A percentile compares a stretch with the other conserved stretches of the same genome.
Conservation (phyloP, 2,888 invertebrate genomes). For the Ctena decussata region DNA sequence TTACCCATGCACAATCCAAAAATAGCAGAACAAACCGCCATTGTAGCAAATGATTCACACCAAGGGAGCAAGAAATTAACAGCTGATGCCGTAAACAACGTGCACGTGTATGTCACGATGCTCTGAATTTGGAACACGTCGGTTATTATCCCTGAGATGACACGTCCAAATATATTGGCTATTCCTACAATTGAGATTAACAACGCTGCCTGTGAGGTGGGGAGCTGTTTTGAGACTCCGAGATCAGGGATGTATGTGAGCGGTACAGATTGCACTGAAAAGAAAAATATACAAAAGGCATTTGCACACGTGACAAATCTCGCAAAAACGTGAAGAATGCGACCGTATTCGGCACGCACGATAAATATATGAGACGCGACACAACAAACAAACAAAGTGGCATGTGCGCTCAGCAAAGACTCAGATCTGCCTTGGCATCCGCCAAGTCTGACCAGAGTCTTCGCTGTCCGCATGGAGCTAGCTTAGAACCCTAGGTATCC, state of each 20-base stretch:
- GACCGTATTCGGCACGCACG: too few species aligned
- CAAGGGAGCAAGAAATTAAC: slow-evolving; percentile 77
- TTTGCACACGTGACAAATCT: too few species aligned
- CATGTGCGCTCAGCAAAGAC: too few species aligned
- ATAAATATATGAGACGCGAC: too few species aligned
- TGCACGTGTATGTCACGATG: slow-evolving; percentile 75
- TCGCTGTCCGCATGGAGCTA: too few species aligned
- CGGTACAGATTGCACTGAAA: slow-evolving; percentile 78
- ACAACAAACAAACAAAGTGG: too few species aligned
- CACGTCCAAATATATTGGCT: slow-evolving; percentile 79
- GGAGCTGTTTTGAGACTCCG: slow-evolving; percentile 75
- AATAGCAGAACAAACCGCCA: slow-evolving; percentile 72
- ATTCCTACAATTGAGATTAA: slow-evolving; percentile 84
- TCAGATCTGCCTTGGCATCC: too few species aligned
- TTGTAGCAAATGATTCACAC: slow-evolving; percentile 69
- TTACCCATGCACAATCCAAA: slow-evolving; percentile 85
- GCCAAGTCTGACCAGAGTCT: too few species aligned
- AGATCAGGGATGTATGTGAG: slow-evolving; percentile 82
- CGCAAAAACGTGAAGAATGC: too few species aligned
- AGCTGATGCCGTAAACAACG: slow-evolving; percentile 74
- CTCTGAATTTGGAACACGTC: slow-evolving; percentile 75
- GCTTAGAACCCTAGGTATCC: too few species aligned
- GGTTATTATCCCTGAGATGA: slow-evolving; percentile 77
- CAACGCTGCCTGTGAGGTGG: slow-evolving; percentile 74
- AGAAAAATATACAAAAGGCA: not conserved